A percentile compares a stretch with the other conserved stretches of the same genome.
These are phyloP conservation scores for Thalassarche chlororhynchos DNA, from an alignment of 2,113 vertebrate genomes.

Conservation along the genomic window DNA sequence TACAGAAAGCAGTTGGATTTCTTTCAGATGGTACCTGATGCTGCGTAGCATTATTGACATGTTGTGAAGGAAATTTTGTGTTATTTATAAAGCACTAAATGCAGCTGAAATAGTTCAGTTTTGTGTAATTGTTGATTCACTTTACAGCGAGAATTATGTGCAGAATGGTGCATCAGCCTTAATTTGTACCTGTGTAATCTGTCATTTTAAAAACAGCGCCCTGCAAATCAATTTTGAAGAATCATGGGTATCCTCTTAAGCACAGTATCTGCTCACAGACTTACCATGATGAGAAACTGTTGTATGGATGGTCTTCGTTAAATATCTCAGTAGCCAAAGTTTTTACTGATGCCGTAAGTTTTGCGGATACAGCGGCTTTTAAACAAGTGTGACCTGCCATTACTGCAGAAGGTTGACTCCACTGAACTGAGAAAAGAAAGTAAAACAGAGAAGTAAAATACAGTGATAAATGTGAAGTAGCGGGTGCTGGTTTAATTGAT, in stretches of 20 bases:
- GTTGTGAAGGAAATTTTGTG: not conserved
- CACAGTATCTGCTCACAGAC: not conserved
- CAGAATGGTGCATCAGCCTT: not conserved
- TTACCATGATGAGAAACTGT: not conserved
- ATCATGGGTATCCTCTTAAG: not conserved
- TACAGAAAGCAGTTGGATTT: not conserved
- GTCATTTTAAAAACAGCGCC: not conserved
- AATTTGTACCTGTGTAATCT: not conserved
- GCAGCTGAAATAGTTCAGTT: not conserved
- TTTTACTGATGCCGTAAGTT: not conserved
- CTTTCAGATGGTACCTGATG: not conserved
- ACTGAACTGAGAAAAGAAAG: not conserved
- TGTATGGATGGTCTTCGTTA: not conserved
- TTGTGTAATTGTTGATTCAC: not conserved
- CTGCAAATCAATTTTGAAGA: not conserved
- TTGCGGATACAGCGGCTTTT: not conserved
- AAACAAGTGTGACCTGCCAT: not conserved
- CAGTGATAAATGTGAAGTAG: not conserved
- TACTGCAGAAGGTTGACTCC: not conserved
- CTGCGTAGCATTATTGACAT: not conserved
- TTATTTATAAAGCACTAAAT: not conserved
- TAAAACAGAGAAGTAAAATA: not conserved
- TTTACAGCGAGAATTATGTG: not conserved
- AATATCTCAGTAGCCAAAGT: not conserved
- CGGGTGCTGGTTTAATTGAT: slow-evolving; percentile 1